Evolutionary conservation across 1,140 invertebrate species (phyloP).

Genomic region (Hermetia illucens): DNA sequence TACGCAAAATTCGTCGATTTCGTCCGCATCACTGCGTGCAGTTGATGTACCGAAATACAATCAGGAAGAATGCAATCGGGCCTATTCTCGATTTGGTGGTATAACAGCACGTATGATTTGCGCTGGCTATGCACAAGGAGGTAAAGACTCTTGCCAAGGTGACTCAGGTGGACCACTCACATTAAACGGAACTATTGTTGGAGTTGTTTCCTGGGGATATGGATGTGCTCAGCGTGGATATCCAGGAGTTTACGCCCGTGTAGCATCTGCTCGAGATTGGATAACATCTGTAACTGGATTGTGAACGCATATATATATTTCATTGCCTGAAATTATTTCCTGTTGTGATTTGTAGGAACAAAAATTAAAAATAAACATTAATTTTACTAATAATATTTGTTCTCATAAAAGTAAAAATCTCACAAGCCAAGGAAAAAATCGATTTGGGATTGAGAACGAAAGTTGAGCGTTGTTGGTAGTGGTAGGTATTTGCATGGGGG

Average conservation of each 20-base stretch:
- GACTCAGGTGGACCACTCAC: constrained; percentile 33
- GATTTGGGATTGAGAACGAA: too few species aligned
- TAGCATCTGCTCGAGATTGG: constrained; percentile 32
- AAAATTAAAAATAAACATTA: too few species aligned
- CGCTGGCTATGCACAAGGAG: constrained; percentile 47
- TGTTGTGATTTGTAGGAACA: too few species aligned
- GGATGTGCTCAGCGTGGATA: constrained; percentile 35
- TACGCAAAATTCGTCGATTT: constrained; percentile 13
- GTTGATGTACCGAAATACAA: constrained; percentile 30
- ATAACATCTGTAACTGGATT: constrained; percentile 18
- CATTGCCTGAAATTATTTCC: too few species aligned
- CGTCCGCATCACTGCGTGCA: constrained; percentile 22
- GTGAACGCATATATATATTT: too few species aligned
- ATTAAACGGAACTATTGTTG: constrained; percentile 25
- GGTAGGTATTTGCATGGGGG: too few species aligned
- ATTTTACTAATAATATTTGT: too few species aligned
- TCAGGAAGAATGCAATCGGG: constrained; percentile 16
- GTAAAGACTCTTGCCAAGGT: constrained; percentile 54
- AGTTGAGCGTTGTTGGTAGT: too few species aligned
- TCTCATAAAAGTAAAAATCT: too few species aligned
- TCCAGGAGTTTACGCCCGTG: constrained; percentile 40
- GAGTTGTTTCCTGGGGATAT: constrained; percentile 45
- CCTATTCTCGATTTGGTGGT: constrained; percentile 16
- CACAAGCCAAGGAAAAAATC: too few species aligned
- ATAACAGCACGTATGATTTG: constrained; percentile 52